phyloP scores from a whole-genome alignment of 2,113 vertebrate species.

The Callopanchax toddi region DNA sequence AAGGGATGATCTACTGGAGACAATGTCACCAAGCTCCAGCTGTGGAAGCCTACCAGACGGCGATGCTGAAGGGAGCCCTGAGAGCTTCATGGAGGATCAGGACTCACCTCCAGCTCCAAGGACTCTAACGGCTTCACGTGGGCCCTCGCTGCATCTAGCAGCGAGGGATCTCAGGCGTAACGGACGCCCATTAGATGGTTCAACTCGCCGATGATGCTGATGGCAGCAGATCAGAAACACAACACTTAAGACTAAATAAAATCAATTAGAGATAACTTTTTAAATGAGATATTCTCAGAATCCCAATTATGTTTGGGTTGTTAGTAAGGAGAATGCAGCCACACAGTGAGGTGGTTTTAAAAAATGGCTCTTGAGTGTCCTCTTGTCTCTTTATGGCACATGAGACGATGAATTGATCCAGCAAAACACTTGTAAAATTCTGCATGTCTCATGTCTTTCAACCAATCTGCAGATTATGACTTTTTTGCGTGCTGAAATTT shows the following conservation, averaged over 20 bases:
- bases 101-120: slow-evolving; percentile 75
- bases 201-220: slow-evolving; percentile 86
- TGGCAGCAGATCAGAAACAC: slow-evolving; percentile 17
- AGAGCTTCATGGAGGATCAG: slow-evolving; percentile 89
- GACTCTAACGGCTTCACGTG: slow-evolving; percentile 80
- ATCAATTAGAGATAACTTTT: slow-evolving; percentile 20
- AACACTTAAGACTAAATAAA: slow-evolving; percentile 32
- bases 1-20: slow-evolving; percentile 91
- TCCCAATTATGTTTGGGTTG: slow-evolving; percentile 32
- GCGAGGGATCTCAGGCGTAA: slow-evolving; percentile 82
- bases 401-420: slow-evolving; percentile 30
- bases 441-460: slow-evolving; percentile 69
- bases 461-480: slow-evolving; percentile 44
- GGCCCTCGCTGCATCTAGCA: slow-evolving; percentile 65
- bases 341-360: slow-evolving; percentile 19
- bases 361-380: slow-evolving; percentile 17
- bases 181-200: slow-evolving; percentile 86
- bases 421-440: slow-evolving; percentile 73
- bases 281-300: slow-evolving; percentile 41
- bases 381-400: slow-evolving; percentile 24
- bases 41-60: slow-evolving; percentile 92
- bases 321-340: slow-evolving; percentile 30
- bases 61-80: slow-evolving; percentile 89
- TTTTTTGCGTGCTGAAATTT: slow-evolving; percentile 37
- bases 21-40: slow-evolving; percentile 91